Evolutionary conservation across 1,140 invertebrate genomes (phyloP).

Genomic region (Aricia agestis): DNA sequence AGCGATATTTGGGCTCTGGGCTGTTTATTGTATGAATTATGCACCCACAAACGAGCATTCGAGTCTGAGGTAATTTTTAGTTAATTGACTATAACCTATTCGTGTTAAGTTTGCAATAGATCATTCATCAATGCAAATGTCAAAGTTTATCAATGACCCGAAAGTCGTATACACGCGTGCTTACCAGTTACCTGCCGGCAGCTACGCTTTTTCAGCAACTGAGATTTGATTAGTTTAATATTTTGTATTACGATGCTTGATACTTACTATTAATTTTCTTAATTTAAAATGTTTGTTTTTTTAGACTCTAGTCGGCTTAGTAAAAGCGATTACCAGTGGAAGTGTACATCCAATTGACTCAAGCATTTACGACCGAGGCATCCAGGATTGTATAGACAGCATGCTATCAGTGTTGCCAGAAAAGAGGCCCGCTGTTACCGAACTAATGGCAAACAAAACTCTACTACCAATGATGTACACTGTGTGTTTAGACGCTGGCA

Average conservation of each 20-base stretch:
- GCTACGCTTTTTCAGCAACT: too few species aligned
- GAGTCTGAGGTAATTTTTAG: constrained; percentile 68
- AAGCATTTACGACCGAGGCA: constrained; percentile 63
- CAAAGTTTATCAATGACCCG: too few species aligned
- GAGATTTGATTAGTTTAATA: too few species aligned
- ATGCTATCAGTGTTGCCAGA: constrained; percentile 73
- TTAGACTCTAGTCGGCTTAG: constrained; percentile 71
- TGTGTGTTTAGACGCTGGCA: constrained; percentile 57
- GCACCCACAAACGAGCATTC: constrained; percentile 77
- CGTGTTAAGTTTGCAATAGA: too few species aligned
- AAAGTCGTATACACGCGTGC: too few species aligned
- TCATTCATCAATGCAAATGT: too few species aligned
- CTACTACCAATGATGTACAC: constrained; percentile 61
- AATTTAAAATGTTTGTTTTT: constrained; percentile 37
- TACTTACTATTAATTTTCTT: too few species aligned
- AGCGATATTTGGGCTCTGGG: constrained; percentile 92
- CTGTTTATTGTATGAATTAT: constrained; percentile 88
- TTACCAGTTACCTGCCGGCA: too few species aligned
- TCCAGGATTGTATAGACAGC: constrained; percentile 74
- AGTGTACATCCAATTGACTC: constrained; percentile 71
- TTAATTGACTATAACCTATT: too few species aligned
- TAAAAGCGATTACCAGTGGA: constrained; percentile 74
- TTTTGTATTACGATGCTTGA: too few species aligned
- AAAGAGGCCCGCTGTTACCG: constrained; percentile 66
- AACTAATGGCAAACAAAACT: constrained; percentile 62